Conservation (phyloP, 2,797 vertebrate genomes). For the Coilia nasus region DNA sequence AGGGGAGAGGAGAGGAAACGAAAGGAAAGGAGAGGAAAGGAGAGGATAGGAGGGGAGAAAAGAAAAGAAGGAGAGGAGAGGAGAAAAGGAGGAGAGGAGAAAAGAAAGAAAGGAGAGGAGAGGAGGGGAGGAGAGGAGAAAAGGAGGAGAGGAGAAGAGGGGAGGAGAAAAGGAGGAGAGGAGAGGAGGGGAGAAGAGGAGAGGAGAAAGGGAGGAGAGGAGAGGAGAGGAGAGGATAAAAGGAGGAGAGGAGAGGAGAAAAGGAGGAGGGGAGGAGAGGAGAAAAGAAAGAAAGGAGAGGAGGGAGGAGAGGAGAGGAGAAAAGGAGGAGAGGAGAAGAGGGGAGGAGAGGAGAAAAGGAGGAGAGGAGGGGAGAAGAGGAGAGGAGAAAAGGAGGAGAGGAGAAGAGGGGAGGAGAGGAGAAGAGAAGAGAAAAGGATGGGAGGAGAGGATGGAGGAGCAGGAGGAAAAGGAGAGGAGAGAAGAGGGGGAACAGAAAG, state of each 20-base stretch:
- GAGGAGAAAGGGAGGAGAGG: neutral
- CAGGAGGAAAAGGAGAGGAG: slow-evolving; percentile 21
- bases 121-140: too few relatives aligned
- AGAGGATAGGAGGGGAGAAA: neutral
- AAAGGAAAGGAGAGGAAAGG: too few relatives aligned
- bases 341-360: neutral
- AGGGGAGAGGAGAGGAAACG: too few relatives aligned
- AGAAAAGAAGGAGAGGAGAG: slow-evolving; percentile 8
- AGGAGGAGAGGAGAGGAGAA: neutral
- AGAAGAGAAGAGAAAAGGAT: neutral
- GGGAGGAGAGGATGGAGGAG: slow-evolving; percentile 28
- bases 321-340: neutral
- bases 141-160: too few relatives aligned
- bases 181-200: slow-evolving; percentile 37
- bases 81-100: too few relatives aligned
- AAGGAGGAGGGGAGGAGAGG: slow-evolving; percentile 19
- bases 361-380: neutral
- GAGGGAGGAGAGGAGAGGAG: neutral
- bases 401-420: neutral
- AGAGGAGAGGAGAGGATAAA: neutral
- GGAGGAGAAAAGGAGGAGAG: neutral
- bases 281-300: neutral
- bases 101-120: too few relatives aligned
- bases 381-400: neutral
- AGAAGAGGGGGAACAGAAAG: too few relatives aligned